Base-by-base conservation (phyloP, 2,888 invertebrate genomes). In the Ormia ochracea region DNA sequence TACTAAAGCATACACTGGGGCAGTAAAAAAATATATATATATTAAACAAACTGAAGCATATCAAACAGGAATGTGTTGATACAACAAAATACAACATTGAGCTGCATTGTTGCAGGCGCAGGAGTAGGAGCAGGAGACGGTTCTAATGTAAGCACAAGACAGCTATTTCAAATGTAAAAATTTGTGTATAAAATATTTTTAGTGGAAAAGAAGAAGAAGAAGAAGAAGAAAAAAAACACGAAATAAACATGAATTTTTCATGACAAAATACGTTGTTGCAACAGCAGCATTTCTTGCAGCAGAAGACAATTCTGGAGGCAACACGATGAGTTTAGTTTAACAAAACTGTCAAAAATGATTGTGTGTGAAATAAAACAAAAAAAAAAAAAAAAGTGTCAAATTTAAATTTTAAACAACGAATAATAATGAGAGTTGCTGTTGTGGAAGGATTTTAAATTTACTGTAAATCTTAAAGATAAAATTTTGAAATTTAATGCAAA, bases 181-280 rank as follows among this genome's bases (percentile, higher is more conserved):
- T 41, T n/a, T 73, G 19, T 56, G 21, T 45, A 38, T 45, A 14
- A 65, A 63, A 73, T 54, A 63, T 73, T 45, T 72, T n/a, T n/a
- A n/a, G 10, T 33, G 33, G 5, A n/a, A 12, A 14, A 3, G 4
- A 41, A 43, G 9, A 41, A 54, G 33, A 36, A 48, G 36, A 56
- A 36, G 7, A 1, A 28, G 26, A 58, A 21, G 28, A 23, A 28
- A 28, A 45, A 23, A 7, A 21, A 33, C 45, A 61, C 19, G 36
- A 78, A 81, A 82, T 68, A 80, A 78, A 82, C 82, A 87, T 87
- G 87, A 86, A 87, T 87, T 87, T 87, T 87, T 87, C 84, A 87
- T 87, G 85, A 82, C 83, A 63, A 75, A 41, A 70, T 58, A 52
- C 54, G 43, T 43, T 63, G 52, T 43, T 58, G 56, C 38, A 68